These are phyloP conservation scores for Carlito syrichta DNA, from an alignment of 2,113 vertebrate genomes.

Conservation along the genomic window DNA sequence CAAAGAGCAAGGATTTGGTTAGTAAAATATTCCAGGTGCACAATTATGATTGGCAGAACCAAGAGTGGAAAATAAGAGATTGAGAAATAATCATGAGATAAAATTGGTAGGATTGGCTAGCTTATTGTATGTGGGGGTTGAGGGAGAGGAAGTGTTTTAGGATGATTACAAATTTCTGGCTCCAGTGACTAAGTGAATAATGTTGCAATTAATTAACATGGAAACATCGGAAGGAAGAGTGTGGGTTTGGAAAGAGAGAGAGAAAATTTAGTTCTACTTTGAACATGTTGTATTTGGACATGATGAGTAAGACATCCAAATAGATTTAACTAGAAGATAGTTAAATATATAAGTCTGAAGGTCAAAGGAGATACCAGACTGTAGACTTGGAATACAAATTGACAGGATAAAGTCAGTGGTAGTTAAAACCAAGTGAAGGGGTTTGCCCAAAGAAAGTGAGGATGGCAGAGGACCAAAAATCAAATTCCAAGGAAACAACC, in stretches of 20 bases:
- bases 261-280: background rate
- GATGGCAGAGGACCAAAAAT: background rate
- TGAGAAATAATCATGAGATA: slow-evolving; percentile 6
- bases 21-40: background rate
- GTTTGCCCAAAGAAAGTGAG: background rate
- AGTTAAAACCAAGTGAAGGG: background rate
- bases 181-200: slow-evolving; percentile 20
- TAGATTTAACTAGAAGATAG: background rate
- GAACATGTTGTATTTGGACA: slow-evolving; percentile 12
- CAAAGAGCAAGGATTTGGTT: background rate
- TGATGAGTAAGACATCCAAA: slow-evolving; percentile 30
- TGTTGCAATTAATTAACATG: slow-evolving; percentile 37
- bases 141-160: slow-evolving; percentile 26
- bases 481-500: background rate
- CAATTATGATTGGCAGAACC: background rate
- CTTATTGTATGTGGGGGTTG: background rate
- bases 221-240: slow-evolving; percentile 48
- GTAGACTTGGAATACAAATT: background rate
- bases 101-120: background rate
- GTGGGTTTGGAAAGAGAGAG: background rate
- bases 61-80: background rate
- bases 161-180: slow-evolving; percentile 40
- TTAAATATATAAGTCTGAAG: background rate
- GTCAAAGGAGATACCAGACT: background rate
- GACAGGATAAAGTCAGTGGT: background rate